Evolutionary conservation across 2,888 invertebrate species (phyloP).

Genomic region (Balanococcus diminutus): DNA sequence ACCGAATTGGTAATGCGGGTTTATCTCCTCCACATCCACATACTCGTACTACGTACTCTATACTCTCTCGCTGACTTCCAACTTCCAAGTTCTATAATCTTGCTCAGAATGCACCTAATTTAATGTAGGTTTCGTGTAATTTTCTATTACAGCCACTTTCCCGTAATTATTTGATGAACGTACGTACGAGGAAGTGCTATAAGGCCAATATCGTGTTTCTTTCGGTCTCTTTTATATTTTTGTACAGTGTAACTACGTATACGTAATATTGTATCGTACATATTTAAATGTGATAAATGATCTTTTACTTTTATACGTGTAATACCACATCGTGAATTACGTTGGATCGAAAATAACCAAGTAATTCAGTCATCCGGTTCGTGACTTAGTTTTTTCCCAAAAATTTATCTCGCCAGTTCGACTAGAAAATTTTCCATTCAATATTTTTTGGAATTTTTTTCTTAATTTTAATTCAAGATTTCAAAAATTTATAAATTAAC

Average conservation of each 20-base stretch:
- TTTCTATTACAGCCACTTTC: neutral
- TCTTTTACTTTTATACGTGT: no score
- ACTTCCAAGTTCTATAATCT: neutral
- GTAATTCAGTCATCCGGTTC: neutral
- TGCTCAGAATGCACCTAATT: neutral
- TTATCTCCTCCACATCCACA: no score
- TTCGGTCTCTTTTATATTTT: neutral
- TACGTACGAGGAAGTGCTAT: neutral
- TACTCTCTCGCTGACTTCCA: neutral
- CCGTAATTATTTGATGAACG: neutral
- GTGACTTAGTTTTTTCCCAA: neutral
- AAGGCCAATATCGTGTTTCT: neutral
- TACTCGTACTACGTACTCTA: neutral
- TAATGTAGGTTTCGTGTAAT: constrained; percentile 12
- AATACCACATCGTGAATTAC: neutral
- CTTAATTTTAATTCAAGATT: no score
- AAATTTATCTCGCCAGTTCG: no score
- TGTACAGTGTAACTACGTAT: neutral
- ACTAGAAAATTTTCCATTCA: no score
- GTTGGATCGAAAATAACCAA: neutral
- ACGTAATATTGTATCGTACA: neutral
- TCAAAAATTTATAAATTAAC: no score
- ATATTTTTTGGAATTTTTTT: no score
- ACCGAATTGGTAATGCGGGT: constrained; percentile 24
- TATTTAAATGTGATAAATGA: neutral